Conservation (phyloP, 2,888 invertebrate genomes). For the Drosophila hawaiiensis region DNA sequence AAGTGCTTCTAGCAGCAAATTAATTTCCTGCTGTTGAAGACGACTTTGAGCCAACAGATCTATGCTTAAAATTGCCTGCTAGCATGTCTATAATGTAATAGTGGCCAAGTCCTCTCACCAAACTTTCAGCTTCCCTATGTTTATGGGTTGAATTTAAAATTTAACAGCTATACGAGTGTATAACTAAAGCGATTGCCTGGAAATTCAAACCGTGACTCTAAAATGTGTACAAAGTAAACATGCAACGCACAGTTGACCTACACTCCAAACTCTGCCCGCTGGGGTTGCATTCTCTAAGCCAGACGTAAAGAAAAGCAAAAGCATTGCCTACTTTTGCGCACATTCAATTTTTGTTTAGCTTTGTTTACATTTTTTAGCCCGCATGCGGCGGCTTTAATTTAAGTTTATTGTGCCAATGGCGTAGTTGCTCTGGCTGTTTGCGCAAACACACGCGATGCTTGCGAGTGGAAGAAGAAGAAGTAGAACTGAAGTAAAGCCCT, state of each 20-base stretch:
- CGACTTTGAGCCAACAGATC: background rate
- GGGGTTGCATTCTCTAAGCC: background rate
- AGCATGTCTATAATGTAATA: background rate
- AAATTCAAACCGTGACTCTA: constrained; percentile 19
- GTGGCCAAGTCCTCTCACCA: background rate
- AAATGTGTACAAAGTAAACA: constrained; percentile 37
- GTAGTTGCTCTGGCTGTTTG: constrained; percentile 44
- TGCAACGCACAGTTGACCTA: constrained; percentile 2
- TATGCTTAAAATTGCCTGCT: background rate
- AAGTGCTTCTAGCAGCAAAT: background rate
- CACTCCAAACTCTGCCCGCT: background rate
- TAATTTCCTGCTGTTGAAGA: background rate
- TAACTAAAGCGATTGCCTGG: background rate
- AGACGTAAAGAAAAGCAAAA: constrained; percentile 19
- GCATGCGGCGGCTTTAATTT: constrained; percentile 40
- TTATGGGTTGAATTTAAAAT: background rate
- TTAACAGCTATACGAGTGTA: background rate
- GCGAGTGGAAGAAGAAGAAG: background rate
- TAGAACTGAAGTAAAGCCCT: constrained; percentile 45
- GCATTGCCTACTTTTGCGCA: constrained; percentile 66
- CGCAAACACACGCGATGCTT: constrained; percentile 36
- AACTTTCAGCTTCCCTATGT: background rate
- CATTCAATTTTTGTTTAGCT: constrained; percentile 34
- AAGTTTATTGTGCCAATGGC: constrained; percentile 61
- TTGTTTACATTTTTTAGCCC: constrained; percentile 40